Base-by-base conservation (phyloP, 2,113 vertebrate species). In the Empidonax traillii region DNA sequence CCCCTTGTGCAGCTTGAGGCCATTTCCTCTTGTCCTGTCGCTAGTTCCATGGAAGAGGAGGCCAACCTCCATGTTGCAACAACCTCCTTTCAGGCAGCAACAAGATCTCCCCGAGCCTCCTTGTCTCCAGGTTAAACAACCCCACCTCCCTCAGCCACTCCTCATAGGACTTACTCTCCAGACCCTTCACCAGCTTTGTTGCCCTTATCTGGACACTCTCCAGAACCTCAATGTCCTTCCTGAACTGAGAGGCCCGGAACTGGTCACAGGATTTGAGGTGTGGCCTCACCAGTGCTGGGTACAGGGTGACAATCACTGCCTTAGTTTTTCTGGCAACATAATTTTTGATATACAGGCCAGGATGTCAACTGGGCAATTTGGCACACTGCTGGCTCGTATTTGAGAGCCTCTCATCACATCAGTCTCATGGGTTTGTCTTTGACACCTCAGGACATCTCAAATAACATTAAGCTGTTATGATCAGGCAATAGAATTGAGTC, bases 11-110 rank as follows among this genome's bases (percentile, higher is more conserved):
- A 68, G 13, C 20, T 75, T 47, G 13, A 47, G 39, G n/a, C 9
- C 5, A 6, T 46, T n/a, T 37, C 37, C 27, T 16, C 37, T 68
- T 53, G 23, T 61, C 39, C n/a, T 61, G 10, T 53, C 0, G 0
- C 61, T 30, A 18, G 39, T 8, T 61, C n/a, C 46, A 9, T 41
- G 16, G 25, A 17, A 58, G 10, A 44, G 20, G 53, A 39, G 28
- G 21, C 6, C 4, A 44, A 44, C 22, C 3, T 22, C 15, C 23
- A 43, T 12, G 9, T 41, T 30, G 6, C 35, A 27, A 12, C 27
- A 58, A 12, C 4, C n/a, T 61, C 13, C n/a, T 61, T 61, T 46
- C 28, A 12, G 7, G 24, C 5, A 67, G 23, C 31, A 39, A 14
- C 14, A 39, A 30, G 10, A 9, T 47, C 7, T 21, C 28, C 20